Evolutionary conservation across 2,113 vertebrate species (phyloP).

Genomic region (Butorides virescens): DNA sequence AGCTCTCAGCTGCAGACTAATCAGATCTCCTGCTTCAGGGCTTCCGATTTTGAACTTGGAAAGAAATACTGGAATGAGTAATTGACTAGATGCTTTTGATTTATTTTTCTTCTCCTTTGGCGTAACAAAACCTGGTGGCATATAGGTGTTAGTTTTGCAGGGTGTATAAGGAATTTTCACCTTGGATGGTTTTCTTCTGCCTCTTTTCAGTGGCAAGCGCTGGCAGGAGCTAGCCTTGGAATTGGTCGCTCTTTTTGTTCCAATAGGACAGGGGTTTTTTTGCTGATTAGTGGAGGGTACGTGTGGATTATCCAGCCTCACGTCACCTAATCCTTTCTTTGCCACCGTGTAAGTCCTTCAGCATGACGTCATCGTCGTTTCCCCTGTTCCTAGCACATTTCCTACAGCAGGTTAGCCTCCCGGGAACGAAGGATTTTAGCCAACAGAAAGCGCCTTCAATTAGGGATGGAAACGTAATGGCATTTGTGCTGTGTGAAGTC

Average conservation of each 20-base stretch:
- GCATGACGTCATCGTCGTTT: accelerated
- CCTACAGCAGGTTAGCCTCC: not conserved
- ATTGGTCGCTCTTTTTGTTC: not conserved
- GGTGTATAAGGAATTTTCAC: not conserved
- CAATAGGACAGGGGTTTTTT: not conserved
- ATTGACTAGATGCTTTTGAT: not conserved
- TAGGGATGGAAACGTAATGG: not conserved
- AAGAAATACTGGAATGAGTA: not conserved
- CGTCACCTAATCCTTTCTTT: not conserved
- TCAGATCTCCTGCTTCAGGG: not conserved
- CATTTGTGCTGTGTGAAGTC: not conserved
- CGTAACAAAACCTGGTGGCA: not conserved
- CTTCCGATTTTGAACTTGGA: not conserved
- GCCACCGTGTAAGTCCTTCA: not conserved
- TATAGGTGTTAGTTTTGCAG: not conserved
- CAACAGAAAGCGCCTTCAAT: not conserved
- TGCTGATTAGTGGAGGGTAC: not conserved
- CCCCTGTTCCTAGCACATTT: not conserved
- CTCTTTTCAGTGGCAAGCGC: not conserved
- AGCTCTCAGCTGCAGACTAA: not conserved
- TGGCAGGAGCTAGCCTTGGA: not conserved
- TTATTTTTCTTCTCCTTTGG: not conserved
- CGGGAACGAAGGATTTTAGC: not conserved
- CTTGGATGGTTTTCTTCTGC: not conserved
- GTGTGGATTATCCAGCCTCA: not conserved